These are phyloP conservation scores for Drosophila nebulosa DNA, from an alignment of 1,140 invertebrate genomes.

Conservation along the genomic window DNA sequence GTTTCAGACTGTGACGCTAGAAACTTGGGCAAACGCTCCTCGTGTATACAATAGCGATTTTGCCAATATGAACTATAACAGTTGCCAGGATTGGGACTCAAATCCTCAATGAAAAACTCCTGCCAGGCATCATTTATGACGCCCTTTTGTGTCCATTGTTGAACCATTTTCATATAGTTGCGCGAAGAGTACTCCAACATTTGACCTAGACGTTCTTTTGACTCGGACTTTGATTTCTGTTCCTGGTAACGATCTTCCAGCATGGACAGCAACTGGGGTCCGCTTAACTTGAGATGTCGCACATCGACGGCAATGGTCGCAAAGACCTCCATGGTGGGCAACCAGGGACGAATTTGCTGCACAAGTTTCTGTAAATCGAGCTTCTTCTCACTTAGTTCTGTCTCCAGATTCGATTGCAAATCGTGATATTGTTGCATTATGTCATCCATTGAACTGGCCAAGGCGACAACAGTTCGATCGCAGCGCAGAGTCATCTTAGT, in stretches of 20 bases:
- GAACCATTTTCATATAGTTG: constrained; percentile 66
- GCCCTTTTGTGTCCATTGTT: constrained; percentile 61
- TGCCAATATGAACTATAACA: constrained; percentile 56
- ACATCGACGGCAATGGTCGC: constrained; percentile 17
- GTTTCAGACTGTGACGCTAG: constrained; percentile 7
- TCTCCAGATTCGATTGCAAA: constrained; percentile 43
- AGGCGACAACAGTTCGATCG: constrained; percentile 5
- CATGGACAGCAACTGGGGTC: constrained; percentile 38
- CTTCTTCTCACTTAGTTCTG: constrained; percentile 25
- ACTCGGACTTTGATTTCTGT: constrained; percentile 7
- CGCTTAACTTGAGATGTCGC: constrained; percentile 11
- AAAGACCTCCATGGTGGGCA: constrained; percentile 26
- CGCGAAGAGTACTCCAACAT: constrained; percentile 19
- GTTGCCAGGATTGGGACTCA: constrained; percentile 30
- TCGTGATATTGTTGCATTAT: constrained; percentile 46
- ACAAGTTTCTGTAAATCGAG: constrained; percentile 45
- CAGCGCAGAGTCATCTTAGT: constrained; percentile 30
- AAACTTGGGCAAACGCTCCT: constrained; percentile 42
- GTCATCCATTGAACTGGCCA: constrained; percentile 27
- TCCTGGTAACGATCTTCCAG: constrained; percentile 28
- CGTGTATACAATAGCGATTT: constrained; percentile 27
- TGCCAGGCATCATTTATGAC: constrained; percentile 38
- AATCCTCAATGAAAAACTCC: constrained; percentile 61
- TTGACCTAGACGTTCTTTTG: constrained; percentile 3
- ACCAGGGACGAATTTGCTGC: constrained; percentile 49